Evolutionary conservation across 2,797 vertebrate genomes (phyloP), one percentile per base, ranked within the genome.

Genomic region (Etheostoma perlongum): DNA sequence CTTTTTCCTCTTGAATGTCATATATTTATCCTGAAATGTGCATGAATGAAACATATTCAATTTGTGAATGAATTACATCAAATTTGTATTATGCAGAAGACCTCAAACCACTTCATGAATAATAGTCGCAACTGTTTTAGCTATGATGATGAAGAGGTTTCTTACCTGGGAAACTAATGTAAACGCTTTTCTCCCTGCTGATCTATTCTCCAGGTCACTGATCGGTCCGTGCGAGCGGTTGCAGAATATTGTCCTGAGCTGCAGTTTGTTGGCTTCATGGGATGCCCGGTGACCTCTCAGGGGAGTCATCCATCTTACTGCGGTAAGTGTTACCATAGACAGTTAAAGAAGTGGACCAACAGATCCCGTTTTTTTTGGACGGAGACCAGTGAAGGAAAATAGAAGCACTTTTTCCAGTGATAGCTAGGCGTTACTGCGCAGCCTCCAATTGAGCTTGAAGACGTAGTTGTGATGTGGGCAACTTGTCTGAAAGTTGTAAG

Each of bases 181-280:
- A 40, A 75, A 48, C 11, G 62, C 11, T 27, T n/a, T 30, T 60
- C 27, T n/a, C 27, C 6, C 1, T 36, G 15, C 19, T 48, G 0
- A 54, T 64, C 53, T 53, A 0, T 33, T 23, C 40, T 74, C 3
- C 85, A 99, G 98, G 98, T 99, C 73, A 98, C 97, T 23, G 98
- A 99, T 92, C 95, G 94, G 59, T 98, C 98, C 0, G 95, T 99
- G 89, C 96, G 96, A 92, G 97, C 97, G 2, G 98, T 99, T 86
- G 98, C 98, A 4, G 98, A 99, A 75, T 95, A 98, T 88, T 99
- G 98, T 91, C 97, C 98, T 0, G 96, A 98, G 86, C 95, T 99
- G 83, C 97, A 98, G 90, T 98, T 96, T 84, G 98, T 99, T 53
- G 98, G 98, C 72, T 99, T 99, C 92, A 99, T 99, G 98, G 98